Conservation (phyloP, 2,888 invertebrate species). For the Atethmia centrago region DNA sequence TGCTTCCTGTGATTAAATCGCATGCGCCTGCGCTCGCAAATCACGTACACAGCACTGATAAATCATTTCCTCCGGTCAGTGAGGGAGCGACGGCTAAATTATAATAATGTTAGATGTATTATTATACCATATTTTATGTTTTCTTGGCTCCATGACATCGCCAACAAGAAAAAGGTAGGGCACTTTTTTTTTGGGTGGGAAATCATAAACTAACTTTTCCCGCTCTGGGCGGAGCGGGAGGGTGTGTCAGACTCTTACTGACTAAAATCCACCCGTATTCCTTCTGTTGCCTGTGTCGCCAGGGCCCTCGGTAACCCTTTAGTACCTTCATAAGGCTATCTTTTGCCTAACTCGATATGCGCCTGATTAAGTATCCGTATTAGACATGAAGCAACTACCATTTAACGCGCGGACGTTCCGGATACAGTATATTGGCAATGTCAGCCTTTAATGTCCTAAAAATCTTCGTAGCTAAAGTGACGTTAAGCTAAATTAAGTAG, state of each 20-base stretch:
- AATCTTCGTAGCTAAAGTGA: background rate
- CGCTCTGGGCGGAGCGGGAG: too few relatives aligned
- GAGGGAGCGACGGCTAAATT: constrained; percentile 60
- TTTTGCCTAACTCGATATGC: background rate
- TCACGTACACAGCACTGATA: constrained; percentile 84
- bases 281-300: too few relatives aligned
- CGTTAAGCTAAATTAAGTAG: background rate
- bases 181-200: too few relatives aligned
- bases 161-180: background rate
- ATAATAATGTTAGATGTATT: constrained; percentile 55
- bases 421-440: constrained; percentile 22
- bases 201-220: too few relatives aligned
- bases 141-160: constrained; percentile 10
- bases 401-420: background rate
- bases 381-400: background rate
- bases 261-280: too few relatives aligned
- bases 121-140: constrained; percentile 18
- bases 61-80: constrained; percentile 83
- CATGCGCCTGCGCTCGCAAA: constrained; percentile 81
- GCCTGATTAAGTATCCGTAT: background rate
- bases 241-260: too few relatives aligned
- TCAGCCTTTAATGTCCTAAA: constrained; percentile 3
- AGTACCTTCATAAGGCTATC: too few relatives aligned
- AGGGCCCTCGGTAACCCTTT: too few relatives aligned
- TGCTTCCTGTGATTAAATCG: constrained; percentile 89